Evolutionary conservation across 1,140 invertebrate genomes (phyloP).

Genomic region (Neuroterus valhalla): DNA sequence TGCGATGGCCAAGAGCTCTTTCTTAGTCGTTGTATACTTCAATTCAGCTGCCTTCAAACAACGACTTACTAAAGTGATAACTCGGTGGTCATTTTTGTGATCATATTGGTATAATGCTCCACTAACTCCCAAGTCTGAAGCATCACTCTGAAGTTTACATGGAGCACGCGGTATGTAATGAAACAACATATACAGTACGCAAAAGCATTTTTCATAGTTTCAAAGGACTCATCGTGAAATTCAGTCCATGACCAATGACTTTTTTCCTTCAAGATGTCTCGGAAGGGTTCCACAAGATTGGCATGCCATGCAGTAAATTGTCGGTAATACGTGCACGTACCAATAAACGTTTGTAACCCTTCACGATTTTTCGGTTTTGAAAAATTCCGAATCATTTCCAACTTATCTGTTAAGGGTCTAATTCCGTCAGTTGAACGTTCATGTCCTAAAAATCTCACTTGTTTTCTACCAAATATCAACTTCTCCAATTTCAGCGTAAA

Average conservation of each 20-base stretch:
- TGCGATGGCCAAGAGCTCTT: slow-evolving; percentile 24
- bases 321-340: too few species aligned
- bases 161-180: not conserved
- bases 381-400: too few species aligned
- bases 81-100: not conserved
- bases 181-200: not conserved
- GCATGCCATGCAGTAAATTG: not conserved
- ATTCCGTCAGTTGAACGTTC: too few species aligned
- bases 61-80: not conserved
- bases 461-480: not conserved
- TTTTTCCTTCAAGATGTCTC: too few species aligned
- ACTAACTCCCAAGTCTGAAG: not conserved
- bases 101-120: slow-evolving; percentile 20
- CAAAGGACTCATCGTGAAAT: not conserved
- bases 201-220: not conserved
- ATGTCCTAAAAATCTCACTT: not conserved
- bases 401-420: too few species aligned
- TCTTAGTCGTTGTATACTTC: not conserved
- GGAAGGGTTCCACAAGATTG: not conserved
- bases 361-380: not conserved
- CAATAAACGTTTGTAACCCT: slow-evolving; percentile 3
- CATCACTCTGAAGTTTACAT: not conserved
- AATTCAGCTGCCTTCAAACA: slow-evolving; percentile 5
- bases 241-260: not conserved
- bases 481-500: not conserved